Evolutionary conservation across 2,888 invertebrate genomes (phyloP), one percentile per base, ranked within the genome.

Genomic region (Epistrophe grossulariae): DNA sequence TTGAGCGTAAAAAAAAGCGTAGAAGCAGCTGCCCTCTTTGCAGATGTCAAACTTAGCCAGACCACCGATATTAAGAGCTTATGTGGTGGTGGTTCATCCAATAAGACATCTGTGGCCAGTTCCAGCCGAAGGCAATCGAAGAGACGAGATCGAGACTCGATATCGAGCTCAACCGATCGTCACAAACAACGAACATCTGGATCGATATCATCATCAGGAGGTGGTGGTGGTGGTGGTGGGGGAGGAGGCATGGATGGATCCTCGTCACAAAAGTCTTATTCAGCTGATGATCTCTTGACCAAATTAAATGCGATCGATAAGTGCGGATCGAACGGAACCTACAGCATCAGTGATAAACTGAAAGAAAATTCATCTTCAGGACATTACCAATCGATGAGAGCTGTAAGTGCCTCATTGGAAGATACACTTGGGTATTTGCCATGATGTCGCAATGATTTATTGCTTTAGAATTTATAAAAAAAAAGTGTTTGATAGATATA

Each of bases 1-100:
- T 93, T 97, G 0, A 97, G 97, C 73, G 97, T 97, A 38, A 97
- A 97, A 92, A 97, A 97, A 91, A 96, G 97, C 4, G 97, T 97
- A 0, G 97, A 97, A 92, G 97, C 97, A 90, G 97, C 97, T 0
- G 97, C 97, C 0, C 93, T 97, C 38, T 97, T 98, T 91, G 96
- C 96, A 0, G 96, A 97, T 90, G 95, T 96, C 59, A 95, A 95
- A 48, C 93, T 96, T 0, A 95, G 95, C 35, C 96, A 96, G 92
- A 94, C 96, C 15, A 96, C 96, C 0, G 96, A 96, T 91, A 95
- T 96, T 50, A 94, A 94, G 78, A 94, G 94, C 70, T 89, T 94
- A 35, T 92, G 91, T 50, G 87, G 79, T 10, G 59, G 50, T 50
- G 57, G 77, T 50, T 45, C 43, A 6, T 59, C 72, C 3, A 83